Conservation (phyloP, 2,113 vertebrate genomes). For the Acrocephalus kingi region DNA sequence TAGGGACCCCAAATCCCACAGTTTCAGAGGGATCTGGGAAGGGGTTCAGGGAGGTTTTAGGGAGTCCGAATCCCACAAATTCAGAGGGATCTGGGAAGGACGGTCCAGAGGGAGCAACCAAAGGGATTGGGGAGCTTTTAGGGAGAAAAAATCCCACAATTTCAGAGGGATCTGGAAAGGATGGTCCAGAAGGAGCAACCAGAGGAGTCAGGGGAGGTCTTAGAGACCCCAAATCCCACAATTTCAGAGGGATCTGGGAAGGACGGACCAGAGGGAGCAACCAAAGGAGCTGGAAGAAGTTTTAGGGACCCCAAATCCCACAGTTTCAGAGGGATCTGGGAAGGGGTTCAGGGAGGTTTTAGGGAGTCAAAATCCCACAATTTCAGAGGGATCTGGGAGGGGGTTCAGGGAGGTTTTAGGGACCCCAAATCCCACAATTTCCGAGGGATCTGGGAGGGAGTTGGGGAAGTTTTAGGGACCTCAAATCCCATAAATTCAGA, state of each 20-base stretch:
- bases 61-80: no score
- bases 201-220: background rate
- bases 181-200: background rate
- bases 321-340: fast-evolving
- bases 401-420: no score
- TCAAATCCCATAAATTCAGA: no score
- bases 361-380: background rate
- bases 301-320: background rate
- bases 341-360: no score
- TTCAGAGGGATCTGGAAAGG: background rate
- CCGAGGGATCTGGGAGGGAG: fast-evolving
- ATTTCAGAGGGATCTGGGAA: background rate
- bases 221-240: background rate
- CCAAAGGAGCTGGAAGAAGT: background rate
- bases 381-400: fast-evolving
- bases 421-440: no score
- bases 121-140: no score
- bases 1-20: background rate
- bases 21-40: background rate
- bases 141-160: no score
- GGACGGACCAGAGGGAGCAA: background rate
- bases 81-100: background rate
- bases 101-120: no score
- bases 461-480: no score
- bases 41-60: no score